Evolutionary conservation across 2,113 vertebrate species (phyloP).

Genomic region (Corvus moneduloides): DNA sequence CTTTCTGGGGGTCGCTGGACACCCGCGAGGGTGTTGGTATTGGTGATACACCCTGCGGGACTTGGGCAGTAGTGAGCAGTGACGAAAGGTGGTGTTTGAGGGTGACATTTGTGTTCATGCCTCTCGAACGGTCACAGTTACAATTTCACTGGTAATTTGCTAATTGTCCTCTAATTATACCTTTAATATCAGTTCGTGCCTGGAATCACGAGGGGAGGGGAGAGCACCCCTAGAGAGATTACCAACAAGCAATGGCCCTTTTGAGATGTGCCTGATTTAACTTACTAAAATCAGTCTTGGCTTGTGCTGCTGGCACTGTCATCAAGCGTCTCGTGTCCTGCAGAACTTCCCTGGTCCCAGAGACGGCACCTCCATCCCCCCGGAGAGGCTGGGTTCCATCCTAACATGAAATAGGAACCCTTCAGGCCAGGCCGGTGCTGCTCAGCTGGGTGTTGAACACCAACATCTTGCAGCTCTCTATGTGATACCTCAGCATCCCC

Average conservation of each 20-base stretch:
- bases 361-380: not conserved
- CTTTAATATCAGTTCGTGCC: not conserved
- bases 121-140: rapidly evolving
- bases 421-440: not conserved
- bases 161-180: not conserved
- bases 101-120: not conserved
- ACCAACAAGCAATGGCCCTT: not conserved
- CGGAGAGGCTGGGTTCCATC: not conserved
- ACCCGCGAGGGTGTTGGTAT: rapidly evolving
- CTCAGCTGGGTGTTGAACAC: not conserved
- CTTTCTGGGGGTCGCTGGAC: not conserved
- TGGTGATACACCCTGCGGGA: not conserved
- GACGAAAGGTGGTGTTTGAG: not conserved
- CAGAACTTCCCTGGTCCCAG: not conserved
- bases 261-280: not conserved
- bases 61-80: rapidly evolving
- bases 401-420: rapidly evolving
- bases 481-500: not conserved
- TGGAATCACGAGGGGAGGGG: not conserved
- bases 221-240: not conserved
- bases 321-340: rapidly evolving
- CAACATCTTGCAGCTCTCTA: not conserved
- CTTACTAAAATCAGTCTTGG: not conserved
- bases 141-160: not conserved
- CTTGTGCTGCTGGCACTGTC: not conserved